A percentile compares a stretch with the other conserved stretches of the same genome.
Conservation (phyloP, 2,888 invertebrate genomes). For the Hirtodrosophila cameraria region DNA sequence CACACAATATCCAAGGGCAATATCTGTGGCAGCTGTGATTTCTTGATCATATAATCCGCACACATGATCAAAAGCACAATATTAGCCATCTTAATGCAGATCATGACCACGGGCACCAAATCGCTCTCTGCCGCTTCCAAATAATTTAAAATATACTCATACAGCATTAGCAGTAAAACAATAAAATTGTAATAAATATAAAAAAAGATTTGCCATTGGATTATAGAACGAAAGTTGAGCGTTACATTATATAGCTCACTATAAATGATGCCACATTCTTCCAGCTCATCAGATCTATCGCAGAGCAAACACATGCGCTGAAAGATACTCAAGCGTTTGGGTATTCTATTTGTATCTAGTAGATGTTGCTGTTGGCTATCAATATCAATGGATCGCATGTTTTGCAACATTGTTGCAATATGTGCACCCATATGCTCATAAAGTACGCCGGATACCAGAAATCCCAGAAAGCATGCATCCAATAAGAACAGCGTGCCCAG, state of each 20-base stretch:
- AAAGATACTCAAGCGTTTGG: constrained; percentile 42
- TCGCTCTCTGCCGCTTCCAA: constrained; percentile 41
- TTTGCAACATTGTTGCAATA: constrained; percentile 53
- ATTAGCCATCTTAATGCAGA: constrained; percentile 59
- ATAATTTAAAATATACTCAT: constrained; percentile 62
- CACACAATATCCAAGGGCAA: constrained; percentile 73
- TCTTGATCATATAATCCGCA: constrained; percentile 61
- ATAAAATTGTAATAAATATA: constrained; percentile 77
- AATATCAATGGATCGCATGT: constrained; percentile 53
- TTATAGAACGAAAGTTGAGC: constrained; percentile 56
- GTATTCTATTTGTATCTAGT: too few species aligned
- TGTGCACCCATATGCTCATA: constrained; percentile 65
- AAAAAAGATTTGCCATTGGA: constrained; percentile 78
- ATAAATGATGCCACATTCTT: constrained; percentile 66
- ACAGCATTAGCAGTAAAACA: constrained; percentile 68
- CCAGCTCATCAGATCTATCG: constrained; percentile 72
- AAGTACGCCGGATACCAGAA: constrained; percentile 64
- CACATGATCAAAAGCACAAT: constrained; percentile 71
- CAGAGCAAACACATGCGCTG: constrained; percentile 71
- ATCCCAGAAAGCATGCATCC: constrained; percentile 75
- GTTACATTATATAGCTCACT: constrained; percentile 64
- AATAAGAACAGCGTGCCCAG: constrained; percentile 69
- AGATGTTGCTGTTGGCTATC: constrained; percentile 35
- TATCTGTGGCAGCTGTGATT: constrained; percentile 63
- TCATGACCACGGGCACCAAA: constrained; percentile 46